These are phyloP conservation scores for Drymodes brunneopygia DNA, from an alignment of 2,113 vertebrate genomes.

Conservation along the genomic window DNA sequence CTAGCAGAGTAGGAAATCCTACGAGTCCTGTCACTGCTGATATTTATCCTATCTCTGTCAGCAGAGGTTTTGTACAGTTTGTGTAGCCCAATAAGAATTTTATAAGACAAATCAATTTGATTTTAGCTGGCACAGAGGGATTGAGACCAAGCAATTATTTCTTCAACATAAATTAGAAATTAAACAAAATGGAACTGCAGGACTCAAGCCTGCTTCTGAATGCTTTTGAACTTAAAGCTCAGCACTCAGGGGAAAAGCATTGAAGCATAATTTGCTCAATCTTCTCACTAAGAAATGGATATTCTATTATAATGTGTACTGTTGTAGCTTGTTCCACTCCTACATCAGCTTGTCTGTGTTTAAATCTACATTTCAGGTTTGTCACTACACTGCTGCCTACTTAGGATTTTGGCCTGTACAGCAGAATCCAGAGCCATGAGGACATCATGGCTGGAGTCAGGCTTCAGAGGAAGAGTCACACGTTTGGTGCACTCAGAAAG, in stretches of 20 bases:
- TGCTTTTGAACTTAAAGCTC: neutral
- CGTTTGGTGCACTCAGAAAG: neutral
- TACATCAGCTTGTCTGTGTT: neutral
- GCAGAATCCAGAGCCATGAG: neutral
- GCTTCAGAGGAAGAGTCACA: neutral
- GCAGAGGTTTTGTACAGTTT: neutral
- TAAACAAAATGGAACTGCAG: neutral
- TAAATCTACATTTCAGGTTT: neutral
- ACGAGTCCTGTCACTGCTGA: neutral
- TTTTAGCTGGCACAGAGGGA: neutral
- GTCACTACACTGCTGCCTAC: neutral
- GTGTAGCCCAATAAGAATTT: neutral
- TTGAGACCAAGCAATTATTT: neutral
- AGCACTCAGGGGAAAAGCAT: neutral
- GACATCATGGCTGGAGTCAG: accelerated
- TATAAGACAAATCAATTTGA: neutral
- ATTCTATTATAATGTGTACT: neutral
- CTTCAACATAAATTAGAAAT: neutral
- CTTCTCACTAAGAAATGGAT: neutral
- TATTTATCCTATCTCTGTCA: neutral
- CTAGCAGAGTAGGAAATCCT: neutral
- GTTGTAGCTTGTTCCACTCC: neutral
- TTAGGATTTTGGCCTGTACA: neutral
- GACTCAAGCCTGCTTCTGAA: neutral
- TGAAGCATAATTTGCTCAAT: neutral